Percentiles rank a stretch among this genome's conserved stretches.
phyloP scores from a whole-genome alignment of 1,140 invertebrate species.

The Pachypeltis micranthus region DNA sequence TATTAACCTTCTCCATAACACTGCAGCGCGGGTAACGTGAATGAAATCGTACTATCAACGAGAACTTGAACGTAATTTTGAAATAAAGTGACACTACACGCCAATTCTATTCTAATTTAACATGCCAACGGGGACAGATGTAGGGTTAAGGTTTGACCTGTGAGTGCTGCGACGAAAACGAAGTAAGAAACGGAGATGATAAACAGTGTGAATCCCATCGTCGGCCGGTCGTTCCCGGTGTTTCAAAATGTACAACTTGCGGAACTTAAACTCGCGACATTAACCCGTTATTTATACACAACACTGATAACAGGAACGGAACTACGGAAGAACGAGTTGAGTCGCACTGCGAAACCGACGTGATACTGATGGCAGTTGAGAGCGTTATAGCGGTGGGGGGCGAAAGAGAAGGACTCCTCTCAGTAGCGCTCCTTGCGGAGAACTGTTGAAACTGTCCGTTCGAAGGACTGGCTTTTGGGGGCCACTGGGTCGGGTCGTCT shows the following conservation, averaged over 20 bases:
- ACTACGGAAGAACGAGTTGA: background rate
- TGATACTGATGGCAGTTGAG: background rate
- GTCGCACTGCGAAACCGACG: background rate
- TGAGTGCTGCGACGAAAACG: background rate
- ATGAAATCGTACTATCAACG: too few species aligned
- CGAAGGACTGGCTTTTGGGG: too few species aligned
- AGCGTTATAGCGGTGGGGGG: background rate
- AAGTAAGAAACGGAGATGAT: background rate
- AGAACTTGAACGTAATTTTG: too few species aligned
- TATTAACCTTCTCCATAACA: conserved; percentile 1
- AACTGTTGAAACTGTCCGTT: too few species aligned
- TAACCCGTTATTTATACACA: background rate
- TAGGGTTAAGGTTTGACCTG: too few species aligned
- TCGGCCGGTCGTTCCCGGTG: background rate
- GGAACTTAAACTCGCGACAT: conserved; percentile 5
- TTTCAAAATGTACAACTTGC: background rate
- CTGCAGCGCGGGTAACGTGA: too few species aligned
- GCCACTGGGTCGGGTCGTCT: too few species aligned
- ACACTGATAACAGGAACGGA: conserved; percentile 1
- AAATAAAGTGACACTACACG: too few species aligned
- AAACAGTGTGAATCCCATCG: background rate
- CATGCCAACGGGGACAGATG: too few species aligned
- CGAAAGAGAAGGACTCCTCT: background rate
- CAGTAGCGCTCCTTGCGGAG: too few species aligned
- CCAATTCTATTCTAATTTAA: too few species aligned